Percentiles rank a stretch among this genome's conserved stretches.
phyloP scores from a whole-genome alignment of 2,797 vertebrate species.

The Falco biarmicus region DNA sequence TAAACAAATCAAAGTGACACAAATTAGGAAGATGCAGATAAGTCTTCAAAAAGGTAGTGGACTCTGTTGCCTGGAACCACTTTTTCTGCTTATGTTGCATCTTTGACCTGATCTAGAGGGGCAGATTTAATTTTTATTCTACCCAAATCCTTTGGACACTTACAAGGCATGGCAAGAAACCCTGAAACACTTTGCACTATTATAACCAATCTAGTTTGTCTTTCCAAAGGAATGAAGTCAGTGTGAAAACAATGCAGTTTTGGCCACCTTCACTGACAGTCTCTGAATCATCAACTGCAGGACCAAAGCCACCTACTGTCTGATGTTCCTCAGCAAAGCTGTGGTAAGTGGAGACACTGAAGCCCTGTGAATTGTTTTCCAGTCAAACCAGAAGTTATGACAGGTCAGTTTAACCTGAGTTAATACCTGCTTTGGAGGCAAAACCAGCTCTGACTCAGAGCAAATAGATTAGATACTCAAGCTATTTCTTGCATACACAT shows the following conservation, averaged over 20 bases:
- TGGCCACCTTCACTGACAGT: not conserved
- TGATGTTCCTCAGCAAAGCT: not conserved
- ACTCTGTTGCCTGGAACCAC: not conserved
- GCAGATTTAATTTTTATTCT: not conserved
- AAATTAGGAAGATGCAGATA: not conserved
- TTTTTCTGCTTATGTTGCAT: not conserved
- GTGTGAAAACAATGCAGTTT: not conserved
- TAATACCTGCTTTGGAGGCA: not conserved
- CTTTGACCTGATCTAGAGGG: not conserved
- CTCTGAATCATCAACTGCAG: not conserved
- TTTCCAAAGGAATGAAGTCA: not conserved
- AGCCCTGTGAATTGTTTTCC: not conserved
- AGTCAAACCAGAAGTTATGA: not conserved
- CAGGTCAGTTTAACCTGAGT: not conserved
- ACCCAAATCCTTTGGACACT: not conserved
- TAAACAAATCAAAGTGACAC: not conserved
- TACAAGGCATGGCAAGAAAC: not conserved
- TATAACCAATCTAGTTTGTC: accelerated
- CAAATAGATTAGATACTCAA: not conserved
- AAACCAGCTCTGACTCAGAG: not conserved
- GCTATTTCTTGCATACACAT: not conserved
- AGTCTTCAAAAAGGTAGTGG: not conserved
- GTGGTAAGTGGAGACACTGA: not conserved
- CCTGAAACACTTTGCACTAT: not conserved
- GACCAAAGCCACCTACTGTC: not conserved